Evolutionary conservation across 2,888 invertebrate species (phyloP), one percentile per base, ranked within the genome.

Genomic region (Cosmopolites sordidus): DNA sequence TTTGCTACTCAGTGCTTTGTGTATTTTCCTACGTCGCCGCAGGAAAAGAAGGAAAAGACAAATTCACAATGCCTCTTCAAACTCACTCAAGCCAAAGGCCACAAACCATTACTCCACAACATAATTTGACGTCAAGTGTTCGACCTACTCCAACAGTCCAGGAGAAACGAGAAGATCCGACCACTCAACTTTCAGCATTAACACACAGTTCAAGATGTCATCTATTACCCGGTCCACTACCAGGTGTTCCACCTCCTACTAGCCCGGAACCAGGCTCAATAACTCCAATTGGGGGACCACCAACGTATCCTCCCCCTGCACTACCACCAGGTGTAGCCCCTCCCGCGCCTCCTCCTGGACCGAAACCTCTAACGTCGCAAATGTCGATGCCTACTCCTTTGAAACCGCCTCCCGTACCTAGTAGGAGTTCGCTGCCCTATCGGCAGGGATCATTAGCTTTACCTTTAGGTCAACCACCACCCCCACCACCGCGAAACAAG

Each of bases 1-100:
- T 99, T 70, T 98, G 97, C 78, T 99, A 99, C 78, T 94, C 99
- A 66, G 97, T 99, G 58, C 81, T 99, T 65, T 99, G 99, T 80
- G 95, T 99, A 63, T 99, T 99, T 79, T 98, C 98, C 45, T 98
- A 98, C 79, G 86, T 97, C 72, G 97, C 97, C 58, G 97, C 97
- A 51, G 93, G 92, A 0, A 83, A 86, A 62, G 88, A 89, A 64
- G 56, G 50, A 9, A 56, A 56, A 27, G 52, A 54, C 1, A 56
- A 55, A 48, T 52, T 55, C 18, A 18, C 15, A 1, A 42, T 54
- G 46, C 55, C 51, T 8, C 50, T n/a, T 8, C 44, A 40, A 8
- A 45, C 27, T 5, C 40, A 22, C 5, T 40, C 17, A n/a, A 6
- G 5, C 11, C 48, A 38, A 40, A 17, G 37, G 5, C 48, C 45